phyloP scores from a whole-genome alignment of 2,797 vertebrate genomes.

The Neosilurus mollespiculum region DNA sequence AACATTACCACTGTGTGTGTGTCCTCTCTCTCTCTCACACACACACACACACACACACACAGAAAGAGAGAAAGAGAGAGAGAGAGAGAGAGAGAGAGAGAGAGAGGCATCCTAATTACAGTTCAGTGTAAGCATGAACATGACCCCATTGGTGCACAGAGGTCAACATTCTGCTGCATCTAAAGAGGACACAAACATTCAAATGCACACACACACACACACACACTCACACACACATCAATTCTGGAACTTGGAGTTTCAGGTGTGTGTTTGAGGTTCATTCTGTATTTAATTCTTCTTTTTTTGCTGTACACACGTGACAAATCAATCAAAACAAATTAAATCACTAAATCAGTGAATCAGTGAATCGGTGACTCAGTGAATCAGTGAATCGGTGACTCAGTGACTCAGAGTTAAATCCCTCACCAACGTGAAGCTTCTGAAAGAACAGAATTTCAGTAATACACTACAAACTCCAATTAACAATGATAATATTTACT shows the following conservation, averaged over 20 bases:
- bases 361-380: background rate
- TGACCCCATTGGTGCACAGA: conserved; percentile 23
- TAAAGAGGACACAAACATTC: background rate
- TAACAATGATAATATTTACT: background rate
- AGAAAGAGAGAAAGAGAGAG: background rate
- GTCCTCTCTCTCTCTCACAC: too few species aligned
- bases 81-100: background rate
- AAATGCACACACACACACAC: background rate
- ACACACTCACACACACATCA: background rate
- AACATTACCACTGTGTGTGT: too few species aligned
- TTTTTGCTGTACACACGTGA: background rate
- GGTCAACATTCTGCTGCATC: conserved; percentile 27
- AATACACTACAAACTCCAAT: background rate
- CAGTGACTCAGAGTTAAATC: background rate
- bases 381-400: background rate
- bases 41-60: too few species aligned
- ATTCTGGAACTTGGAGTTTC: background rate
- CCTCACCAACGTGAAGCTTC: background rate
- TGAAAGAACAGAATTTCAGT: background rate
- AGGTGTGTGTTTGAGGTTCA: background rate
- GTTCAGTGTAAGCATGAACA: conserved; percentile 16
- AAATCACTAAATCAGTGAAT: background rate
- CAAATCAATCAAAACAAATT: background rate
- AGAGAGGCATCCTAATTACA: background rate
- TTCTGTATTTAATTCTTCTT: background rate